phyloP scores from a whole-genome alignment of 1,140 invertebrate genomes.

The Meloidogyne chitwoodi region DNA sequence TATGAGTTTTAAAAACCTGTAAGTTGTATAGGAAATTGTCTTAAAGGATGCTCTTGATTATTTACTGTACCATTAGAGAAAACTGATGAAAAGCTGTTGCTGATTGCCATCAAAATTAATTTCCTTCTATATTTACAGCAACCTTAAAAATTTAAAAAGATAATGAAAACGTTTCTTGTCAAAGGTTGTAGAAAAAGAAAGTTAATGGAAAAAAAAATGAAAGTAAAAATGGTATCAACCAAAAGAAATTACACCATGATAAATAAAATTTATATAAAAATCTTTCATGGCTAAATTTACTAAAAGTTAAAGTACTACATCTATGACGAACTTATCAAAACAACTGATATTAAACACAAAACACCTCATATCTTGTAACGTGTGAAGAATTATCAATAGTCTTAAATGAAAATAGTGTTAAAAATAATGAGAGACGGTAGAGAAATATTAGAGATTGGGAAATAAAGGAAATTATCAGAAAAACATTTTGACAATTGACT shows the following conservation, averaged over 20 bases:
- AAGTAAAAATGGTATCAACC: too few relatives aligned
- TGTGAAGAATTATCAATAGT: neutral
- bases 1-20: slow-evolving; percentile 21
- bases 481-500: neutral
- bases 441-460: neutral
- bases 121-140: neutral
- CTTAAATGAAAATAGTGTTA: neutral
- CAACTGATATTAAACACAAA: neutral
- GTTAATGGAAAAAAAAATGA: too few relatives aligned
- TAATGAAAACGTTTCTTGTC: neutral
- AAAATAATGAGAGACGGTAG: neutral
- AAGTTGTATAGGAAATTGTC: slow-evolving; percentile 32
- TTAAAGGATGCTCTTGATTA: neutral
- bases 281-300: too few relatives aligned
- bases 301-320: neutral
- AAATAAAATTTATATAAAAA: too few relatives aligned
- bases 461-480: neutral
- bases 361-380: neutral
- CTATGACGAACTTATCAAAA: neutral
- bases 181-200: too few relatives aligned
- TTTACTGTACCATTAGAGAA: slow-evolving; percentile 9
- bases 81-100: slow-evolving; percentile 11
- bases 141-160: neutral
- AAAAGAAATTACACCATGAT: too few relatives aligned
- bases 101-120: slow-evolving; percentile 9